A percentile compares a stretch with the other conserved stretches of the same genome.
Evolutionary conservation across 2,888 invertebrate species (phyloP).

Genomic region (Lepas anatifera): DNA sequence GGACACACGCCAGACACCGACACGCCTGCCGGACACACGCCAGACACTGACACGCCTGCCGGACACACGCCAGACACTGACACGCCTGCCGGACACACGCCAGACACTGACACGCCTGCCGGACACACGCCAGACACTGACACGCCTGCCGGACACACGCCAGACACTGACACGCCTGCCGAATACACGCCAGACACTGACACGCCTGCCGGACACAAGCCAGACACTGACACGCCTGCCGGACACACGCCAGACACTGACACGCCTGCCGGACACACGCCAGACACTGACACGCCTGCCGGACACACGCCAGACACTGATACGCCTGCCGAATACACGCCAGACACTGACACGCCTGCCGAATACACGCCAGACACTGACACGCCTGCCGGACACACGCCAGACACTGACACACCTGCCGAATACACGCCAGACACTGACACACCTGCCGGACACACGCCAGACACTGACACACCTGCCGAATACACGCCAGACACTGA

Average conservation of each 20-base stretch:
- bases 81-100: slow-evolving; percentile 36
- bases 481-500: slow-evolving; percentile 26
- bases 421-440: slow-evolving; percentile 26
- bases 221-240: slow-evolving; percentile 40
- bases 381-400: slow-evolving; percentile 36
- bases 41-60: slow-evolving; percentile 40
- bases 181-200: slow-evolving; percentile 26
- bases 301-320: slow-evolving; percentile 26
- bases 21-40: slow-evolving; percentile 36
- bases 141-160: slow-evolving; percentile 36
- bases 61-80: slow-evolving; percentile 26
- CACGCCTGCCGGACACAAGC: slow-evolving; percentile 36
- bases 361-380: slow-evolving; percentile 26
- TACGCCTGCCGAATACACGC: slow-evolving; percentile 36
- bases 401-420: slow-evolving; percentile 40
- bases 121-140: slow-evolving; percentile 26
- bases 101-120: slow-evolving; percentile 40
- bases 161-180: slow-evolving; percentile 40
- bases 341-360: slow-evolving; percentile 40
- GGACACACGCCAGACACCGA: slow-evolving; percentile 26
- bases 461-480: slow-evolving; percentile 40
- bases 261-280: slow-evolving; percentile 36
- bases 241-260: slow-evolving; percentile 26
- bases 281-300: slow-evolving; percentile 40
- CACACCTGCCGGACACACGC: slow-evolving; percentile 36